Evolutionary conservation across 2,113 vertebrate genomes (phyloP).

Genomic region (Mastomys natalensis): DNA sequence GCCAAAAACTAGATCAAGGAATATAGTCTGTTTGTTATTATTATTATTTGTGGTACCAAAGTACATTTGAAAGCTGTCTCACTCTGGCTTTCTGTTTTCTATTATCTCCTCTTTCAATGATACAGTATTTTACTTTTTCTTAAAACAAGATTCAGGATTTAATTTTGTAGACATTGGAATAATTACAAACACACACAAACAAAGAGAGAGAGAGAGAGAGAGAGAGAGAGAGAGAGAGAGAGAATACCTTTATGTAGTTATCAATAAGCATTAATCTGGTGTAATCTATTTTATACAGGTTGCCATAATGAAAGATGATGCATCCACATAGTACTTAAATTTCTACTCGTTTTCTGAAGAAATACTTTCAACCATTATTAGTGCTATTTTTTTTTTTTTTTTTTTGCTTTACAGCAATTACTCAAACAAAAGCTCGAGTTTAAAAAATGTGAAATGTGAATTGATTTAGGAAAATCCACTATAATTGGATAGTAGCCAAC

Average conservation of each 20-base stretch:
- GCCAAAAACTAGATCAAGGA: conserved; percentile 36
- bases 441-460: background rate
- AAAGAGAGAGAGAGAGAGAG: background rate
- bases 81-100: background rate
- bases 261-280: background rate
- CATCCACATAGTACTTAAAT: background rate
- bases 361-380: background rate
- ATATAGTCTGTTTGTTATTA: background rate
- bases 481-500: background rate
- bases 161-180: background rate
- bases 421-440: background rate
- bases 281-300: background rate
- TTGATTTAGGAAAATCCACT: conserved; percentile 11
- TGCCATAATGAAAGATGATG: background rate
- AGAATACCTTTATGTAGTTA: background rate
- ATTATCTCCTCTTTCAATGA: background rate
- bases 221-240: too few species aligned
- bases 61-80: background rate
- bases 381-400: background rate
- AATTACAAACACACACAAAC: background rate
- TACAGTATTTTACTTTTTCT: background rate
- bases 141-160: background rate
- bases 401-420: background rate
- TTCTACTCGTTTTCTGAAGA: background rate
- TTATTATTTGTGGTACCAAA: conserved; percentile 39